Conservation (phyloP, 2,113 vertebrate species). For the Tympanuchus pallidicinctus region DNA sequence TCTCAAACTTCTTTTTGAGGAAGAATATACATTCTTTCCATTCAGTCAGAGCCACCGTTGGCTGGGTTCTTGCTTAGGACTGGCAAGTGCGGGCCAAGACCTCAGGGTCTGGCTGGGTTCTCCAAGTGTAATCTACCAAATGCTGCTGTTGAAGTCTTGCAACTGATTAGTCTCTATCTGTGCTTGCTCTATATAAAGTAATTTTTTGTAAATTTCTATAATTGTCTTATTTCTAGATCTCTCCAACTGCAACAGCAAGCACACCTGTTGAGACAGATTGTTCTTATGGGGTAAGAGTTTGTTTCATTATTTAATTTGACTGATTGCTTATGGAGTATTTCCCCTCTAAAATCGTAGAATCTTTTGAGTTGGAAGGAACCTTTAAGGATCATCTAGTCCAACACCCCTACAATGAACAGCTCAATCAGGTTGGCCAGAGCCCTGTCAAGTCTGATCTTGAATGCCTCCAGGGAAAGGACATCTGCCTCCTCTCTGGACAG, state of each 20-base stretch:
- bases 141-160: not conserved
- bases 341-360: not conserved
- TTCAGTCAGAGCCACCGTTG: not conserved
- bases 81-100: not conserved
- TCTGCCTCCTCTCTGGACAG: no score
- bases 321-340: not conserved
- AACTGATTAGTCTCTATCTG: not conserved
- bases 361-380: no score
- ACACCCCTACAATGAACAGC: no score
- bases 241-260: not conserved
- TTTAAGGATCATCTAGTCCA: no score
- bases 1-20: not conserved
- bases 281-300: not conserved
- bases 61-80: not conserved
- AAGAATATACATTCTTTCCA: not conserved
- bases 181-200: not conserved
- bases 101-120: not conserved
- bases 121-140: not conserved
- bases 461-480: no score
- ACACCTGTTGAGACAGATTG: not conserved
- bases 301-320: not conserved
- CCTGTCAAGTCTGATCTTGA: no score
- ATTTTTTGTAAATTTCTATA: not conserved
- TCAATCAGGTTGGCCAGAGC: no score
- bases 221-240: conserved; percentile 2